phyloP scores from a whole-genome alignment of 1,140 invertebrate species.

The Harlomillsia oculata region DNA sequence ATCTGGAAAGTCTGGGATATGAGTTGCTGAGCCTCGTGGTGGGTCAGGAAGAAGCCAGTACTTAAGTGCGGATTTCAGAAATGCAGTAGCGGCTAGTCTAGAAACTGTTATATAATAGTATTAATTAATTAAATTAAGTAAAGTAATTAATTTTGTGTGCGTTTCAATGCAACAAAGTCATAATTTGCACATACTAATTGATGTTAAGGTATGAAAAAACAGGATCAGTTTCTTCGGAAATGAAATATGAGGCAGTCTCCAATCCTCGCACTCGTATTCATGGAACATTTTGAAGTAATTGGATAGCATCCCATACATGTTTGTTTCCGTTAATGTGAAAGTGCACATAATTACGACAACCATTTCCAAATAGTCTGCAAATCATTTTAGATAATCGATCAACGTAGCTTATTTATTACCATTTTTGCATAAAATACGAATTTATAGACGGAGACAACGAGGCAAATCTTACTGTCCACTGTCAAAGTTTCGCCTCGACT shows the following conservation, averaged over 20 bases:
- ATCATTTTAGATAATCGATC: neutral
- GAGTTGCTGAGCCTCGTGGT: too few relatives aligned
- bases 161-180: neutral
- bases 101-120: neutral
- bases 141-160: too few relatives aligned
- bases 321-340: constrained; percentile 19
- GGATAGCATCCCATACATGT: constrained; percentile 22
- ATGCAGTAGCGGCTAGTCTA: constrained; percentile 17
- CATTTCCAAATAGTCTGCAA: constrained; percentile 31
- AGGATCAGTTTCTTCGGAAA: constrained; percentile 26
- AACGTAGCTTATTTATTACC: neutral
- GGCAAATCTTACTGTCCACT: constrained; percentile 7
- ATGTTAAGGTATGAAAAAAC: constrained; percentile 27
- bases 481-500: neutral
- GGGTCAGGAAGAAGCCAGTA: neutral
- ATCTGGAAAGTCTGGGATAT: neutral
- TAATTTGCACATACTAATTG: constrained; percentile 13
- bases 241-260: constrained; percentile 22
- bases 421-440: neutral
- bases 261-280: constrained; percentile 18
- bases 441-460: too few relatives aligned
- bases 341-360: constrained; percentile 19
- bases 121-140: too few relatives aligned
- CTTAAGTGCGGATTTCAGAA: constrained; percentile 11
- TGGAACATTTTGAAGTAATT: constrained; percentile 31